These are phyloP conservation scores for Protodeltote pygarga DNA, from an alignment of 2,888 invertebrate genomes.

Conservation along the genomic window DNA sequence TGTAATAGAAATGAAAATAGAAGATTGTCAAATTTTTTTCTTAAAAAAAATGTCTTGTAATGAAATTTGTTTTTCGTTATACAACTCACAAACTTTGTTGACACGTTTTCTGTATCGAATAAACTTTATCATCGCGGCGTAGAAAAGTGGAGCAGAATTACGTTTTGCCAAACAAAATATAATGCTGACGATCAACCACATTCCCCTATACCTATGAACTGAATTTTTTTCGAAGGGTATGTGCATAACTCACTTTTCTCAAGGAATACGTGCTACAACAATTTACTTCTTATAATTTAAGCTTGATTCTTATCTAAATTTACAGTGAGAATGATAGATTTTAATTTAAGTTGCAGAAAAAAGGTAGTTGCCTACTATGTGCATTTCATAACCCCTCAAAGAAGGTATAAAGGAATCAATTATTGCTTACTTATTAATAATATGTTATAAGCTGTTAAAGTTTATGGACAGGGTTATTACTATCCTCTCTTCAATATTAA, in stretches of 20 bases:
- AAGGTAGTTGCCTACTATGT: too few species aligned
- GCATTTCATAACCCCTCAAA: too few species aligned
- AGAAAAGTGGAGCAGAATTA: constrained; percentile 13
- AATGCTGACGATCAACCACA: constrained; percentile 20
- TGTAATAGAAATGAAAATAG: constrained; percentile 45
- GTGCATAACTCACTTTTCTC: constrained; percentile 11
- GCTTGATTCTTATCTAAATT: too few species aligned
- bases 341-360: too few species aligned
- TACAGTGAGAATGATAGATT: too few species aligned
- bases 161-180: constrained; percentile 14
- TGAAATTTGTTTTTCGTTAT: constrained; percentile 63
- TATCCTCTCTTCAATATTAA: too few species aligned
- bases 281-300: too few species aligned
- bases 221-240: constrained; percentile 18
- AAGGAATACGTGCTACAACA: not conserved
- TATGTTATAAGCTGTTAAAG: too few species aligned
- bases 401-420: too few species aligned
- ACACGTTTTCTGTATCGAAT: constrained; percentile 39
- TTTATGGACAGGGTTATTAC: too few species aligned
- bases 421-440: too few species aligned
- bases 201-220: constrained; percentile 15
- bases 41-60: constrained; percentile 57
- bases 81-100: constrained; percentile 51
- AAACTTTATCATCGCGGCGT: constrained; percentile 39
- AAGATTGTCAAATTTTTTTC: constrained; percentile 52